Evolutionary conservation across 2,113 vertebrate genomes (phyloP).

Genomic region (Calyptommatus sinebrachiatus): DNA sequence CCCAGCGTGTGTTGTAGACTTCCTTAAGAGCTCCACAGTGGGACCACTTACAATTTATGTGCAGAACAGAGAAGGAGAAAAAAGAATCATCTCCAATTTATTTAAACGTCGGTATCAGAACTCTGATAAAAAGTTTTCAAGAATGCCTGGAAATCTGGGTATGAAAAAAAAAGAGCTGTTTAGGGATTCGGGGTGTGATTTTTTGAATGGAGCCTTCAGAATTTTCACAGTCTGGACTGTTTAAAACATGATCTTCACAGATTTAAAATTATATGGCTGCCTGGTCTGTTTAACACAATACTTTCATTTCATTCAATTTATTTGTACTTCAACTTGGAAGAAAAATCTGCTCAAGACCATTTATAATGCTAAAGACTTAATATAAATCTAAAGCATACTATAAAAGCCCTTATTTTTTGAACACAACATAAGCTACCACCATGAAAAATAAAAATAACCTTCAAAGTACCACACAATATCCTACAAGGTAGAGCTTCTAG

Average conservation of each 20-base stretch:
- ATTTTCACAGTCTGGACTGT: neutral
- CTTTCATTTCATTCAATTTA: neutral
- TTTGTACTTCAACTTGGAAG: neutral
- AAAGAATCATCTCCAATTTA: neutral
- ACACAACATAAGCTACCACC: too few species aligned
- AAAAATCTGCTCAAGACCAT: neutral
- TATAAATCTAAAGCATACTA: neutral
- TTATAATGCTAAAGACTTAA: neutral
- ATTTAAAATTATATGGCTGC: neutral
- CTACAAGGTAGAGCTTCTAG: too few species aligned
- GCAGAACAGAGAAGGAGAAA: neutral
- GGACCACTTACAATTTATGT: slow-evolving; percentile 3
- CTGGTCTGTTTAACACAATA: neutral
- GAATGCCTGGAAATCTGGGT: neutral
- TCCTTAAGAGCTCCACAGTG: neutral
- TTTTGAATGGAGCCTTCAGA: neutral
- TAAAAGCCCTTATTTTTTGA: too few species aligned
- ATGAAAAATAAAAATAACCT: too few species aligned
- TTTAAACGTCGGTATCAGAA: neutral
- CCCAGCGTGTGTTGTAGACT: neutral
- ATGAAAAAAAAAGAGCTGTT: neutral
- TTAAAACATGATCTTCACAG: neutral
- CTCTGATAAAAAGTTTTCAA: neutral
- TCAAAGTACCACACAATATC: too few species aligned
- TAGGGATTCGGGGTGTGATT: neutral